Base-by-base conservation (phyloP, 2,888 invertebrate genomes). In the Abscondita cerata region DNA sequence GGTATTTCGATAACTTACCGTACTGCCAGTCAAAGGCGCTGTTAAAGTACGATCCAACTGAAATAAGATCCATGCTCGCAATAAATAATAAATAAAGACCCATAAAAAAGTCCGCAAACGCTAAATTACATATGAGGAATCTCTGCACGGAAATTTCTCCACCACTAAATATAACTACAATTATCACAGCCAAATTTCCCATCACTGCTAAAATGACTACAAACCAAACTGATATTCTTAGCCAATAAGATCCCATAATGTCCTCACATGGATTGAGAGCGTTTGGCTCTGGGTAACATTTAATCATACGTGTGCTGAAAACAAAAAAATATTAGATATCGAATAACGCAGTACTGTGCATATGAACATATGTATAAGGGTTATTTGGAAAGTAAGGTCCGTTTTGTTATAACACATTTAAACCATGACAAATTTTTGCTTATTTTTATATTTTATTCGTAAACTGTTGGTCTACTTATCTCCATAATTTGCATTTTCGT, bases 11-110 rank as follows among this genome's bases (percentile, higher is more conserved):
- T 25, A 31, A 31, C 51, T 51, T 36, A 86, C 90, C 89, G 68
- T 88, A 86, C 80, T 96, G 95, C 95, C 96, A 96, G 74, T 91
- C 89, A 72, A 91, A 95, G 1, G 95, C 95, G 78, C 90, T 90
- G 78, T 95, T 95, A 80, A 95, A 95, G 81, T 95, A 96, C 67
- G 89, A 89, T 1, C 93, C 93, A 72, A 91, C 89, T 0, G 95
- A 95, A 70, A 89, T 87, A 0, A 91, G 83, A 80, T 96, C 96
- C 73, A 93, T 90, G 0, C 90, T 87, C 0, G 95, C 95, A 36
- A 96, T 84, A 75, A 95, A 85, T 38, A 92, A 84, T 54, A 96
- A 83, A 79, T 95, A 96, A 1, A 93, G 76, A 0, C 94, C 95
- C 83, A 95, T 91, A 75, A 91, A n/a, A 52, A 96, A 86, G 81